Evolutionary conservation across 2,113 vertebrate genomes (phyloP).

Genomic region (Turdus rufiventris): DNA sequence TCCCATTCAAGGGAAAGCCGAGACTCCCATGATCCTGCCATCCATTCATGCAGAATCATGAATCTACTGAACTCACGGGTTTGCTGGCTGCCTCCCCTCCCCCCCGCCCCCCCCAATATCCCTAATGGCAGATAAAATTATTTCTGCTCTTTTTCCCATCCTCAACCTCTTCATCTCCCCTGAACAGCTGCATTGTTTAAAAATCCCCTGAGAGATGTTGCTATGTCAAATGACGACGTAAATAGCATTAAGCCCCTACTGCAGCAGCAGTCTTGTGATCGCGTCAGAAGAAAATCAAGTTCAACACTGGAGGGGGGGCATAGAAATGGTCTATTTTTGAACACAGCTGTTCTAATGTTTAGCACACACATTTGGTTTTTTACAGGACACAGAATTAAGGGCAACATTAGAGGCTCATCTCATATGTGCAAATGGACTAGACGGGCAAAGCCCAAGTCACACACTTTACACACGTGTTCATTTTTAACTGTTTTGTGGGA

Average conservation of each 20-base stretch:
- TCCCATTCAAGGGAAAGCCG: constrained; percentile 55
- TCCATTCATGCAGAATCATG: constrained; percentile 71
- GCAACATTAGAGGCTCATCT: neutral
- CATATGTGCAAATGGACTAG: neutral
- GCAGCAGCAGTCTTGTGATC: constrained; percentile 60
- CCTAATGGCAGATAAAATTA: constrained; percentile 17
- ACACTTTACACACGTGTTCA: neutral
- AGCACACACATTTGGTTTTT: neutral
- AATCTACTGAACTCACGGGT: constrained; percentile 19
- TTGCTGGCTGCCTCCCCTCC: neutral
- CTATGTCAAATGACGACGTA: constrained; percentile 62
- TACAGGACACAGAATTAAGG: constrained; percentile 1
- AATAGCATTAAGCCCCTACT: constrained; percentile 66
- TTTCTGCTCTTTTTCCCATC: constrained; percentile 18
- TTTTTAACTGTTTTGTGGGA: neutral
- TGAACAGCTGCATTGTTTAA: constrained; percentile 66
- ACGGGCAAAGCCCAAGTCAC: neutral
- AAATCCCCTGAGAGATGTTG: constrained; percentile 64
- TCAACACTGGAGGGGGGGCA: neutral
- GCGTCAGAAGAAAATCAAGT: constrained; percentile 68
- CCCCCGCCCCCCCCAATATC: neutral
- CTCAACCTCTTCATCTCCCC: constrained; percentile 41
- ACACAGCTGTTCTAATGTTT: constrained; percentile 42
- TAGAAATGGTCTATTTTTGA: constrained; percentile 51
- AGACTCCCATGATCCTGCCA: constrained; percentile 27